These are phyloP conservation scores for Calliopum simillimum DNA, from an alignment of 2,888 invertebrate species.

Conservation along the genomic window DNA sequence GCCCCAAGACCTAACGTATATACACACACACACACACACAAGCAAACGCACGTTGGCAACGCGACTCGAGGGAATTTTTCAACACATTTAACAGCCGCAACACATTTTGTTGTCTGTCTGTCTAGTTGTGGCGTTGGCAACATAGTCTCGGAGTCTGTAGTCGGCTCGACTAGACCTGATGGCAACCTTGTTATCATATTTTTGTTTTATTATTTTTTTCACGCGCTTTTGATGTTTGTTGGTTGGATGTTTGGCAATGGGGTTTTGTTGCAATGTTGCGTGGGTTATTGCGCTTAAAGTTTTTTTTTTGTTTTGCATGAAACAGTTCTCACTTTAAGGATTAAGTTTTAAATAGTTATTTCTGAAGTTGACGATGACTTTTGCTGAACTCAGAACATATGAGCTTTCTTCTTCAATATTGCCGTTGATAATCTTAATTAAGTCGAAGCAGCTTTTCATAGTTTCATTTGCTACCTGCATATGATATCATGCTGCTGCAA, in stretches of 20 bases:
- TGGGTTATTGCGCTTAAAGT: too few relatives aligned
- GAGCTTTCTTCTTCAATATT: too few relatives aligned
- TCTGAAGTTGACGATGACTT: too few relatives aligned
- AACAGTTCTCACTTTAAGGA: too few relatives aligned
- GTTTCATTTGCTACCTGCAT: background rate
- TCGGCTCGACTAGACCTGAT: conserved; percentile 15
- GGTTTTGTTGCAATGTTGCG: too few relatives aligned
- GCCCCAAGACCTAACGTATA: too few relatives aligned
- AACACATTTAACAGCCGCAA: conserved; percentile 3
- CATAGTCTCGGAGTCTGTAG: conserved; percentile 4
- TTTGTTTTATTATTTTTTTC: conserved; percentile 7
- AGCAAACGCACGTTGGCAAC: background rate
- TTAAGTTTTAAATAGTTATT: too few relatives aligned
- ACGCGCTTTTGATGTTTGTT: too few relatives aligned
- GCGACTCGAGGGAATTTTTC: background rate
- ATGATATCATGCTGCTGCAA: conserved; percentile 14
- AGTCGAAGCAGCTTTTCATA: background rate
- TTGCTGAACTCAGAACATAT: too few relatives aligned
- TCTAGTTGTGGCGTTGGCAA: background rate
- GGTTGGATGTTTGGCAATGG: background rate
- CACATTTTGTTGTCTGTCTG: background rate
- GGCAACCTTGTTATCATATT: conserved; percentile 30
- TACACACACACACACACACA: background rate
- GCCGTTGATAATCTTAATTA: background rate
- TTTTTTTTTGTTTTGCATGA: too few relatives aligned